These are phyloP conservation scores for Diploptera punctata DNA, from an alignment of 2,888 invertebrate species.

Conservation along the genomic window DNA sequence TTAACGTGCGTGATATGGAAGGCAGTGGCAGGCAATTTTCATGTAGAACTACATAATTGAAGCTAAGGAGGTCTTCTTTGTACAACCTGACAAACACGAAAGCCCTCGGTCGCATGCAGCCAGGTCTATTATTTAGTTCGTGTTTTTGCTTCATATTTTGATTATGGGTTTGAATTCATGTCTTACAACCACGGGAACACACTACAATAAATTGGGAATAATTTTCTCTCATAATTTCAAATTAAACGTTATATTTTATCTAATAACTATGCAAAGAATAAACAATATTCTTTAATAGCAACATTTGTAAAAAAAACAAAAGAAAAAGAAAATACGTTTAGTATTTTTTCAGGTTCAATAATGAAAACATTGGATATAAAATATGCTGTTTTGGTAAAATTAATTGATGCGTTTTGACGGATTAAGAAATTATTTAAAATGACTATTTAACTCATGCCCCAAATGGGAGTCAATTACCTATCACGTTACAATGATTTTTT, in stretches of 20 bases:
- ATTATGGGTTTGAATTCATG: conserved; percentile 2
- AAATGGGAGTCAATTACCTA: too few species aligned
- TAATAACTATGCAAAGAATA: not conserved
- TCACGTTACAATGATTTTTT: too few species aligned
- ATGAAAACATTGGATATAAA: too few species aligned
- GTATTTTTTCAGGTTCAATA: too few species aligned
- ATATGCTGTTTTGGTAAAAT: too few species aligned
- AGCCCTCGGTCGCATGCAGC: not conserved
- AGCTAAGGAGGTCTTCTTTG: not conserved
- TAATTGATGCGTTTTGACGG: too few species aligned
- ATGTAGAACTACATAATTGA: conserved; percentile 16
- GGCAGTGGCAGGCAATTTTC: conserved; percentile 6
- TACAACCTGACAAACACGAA: conserved; percentile 5
- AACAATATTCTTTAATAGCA: too few species aligned
- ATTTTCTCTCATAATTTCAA: not conserved
- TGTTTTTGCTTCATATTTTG: not conserved
- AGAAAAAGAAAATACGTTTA: too few species aligned
- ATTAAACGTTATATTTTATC: not conserved
- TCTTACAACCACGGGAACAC: not conserved
- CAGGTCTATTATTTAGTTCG: conserved; percentile 4
- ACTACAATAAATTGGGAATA: not conserved
- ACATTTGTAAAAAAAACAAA: too few species aligned
- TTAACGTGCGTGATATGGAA: not conserved
- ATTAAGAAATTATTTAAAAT: too few species aligned
- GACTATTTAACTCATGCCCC: too few species aligned